A percentile compares a stretch with the other conserved stretches of the same genome.
Evolutionary conservation across 1,140 invertebrate genomes (phyloP).

Genomic region (Harpegnathos saltator): DNA sequence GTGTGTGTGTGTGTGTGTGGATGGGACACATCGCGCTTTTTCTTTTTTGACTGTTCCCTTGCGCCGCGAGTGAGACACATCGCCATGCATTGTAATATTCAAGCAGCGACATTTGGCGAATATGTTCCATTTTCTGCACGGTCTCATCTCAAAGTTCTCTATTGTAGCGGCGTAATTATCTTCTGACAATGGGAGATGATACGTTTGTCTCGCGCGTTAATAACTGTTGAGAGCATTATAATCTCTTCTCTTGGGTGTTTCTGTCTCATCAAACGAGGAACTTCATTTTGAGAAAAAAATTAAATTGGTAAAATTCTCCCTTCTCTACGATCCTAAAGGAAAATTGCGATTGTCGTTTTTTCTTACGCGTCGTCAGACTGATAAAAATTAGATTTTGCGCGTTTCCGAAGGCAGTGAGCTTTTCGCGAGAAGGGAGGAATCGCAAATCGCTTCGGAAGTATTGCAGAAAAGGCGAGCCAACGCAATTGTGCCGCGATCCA

Average conservation of each 20-base stretch:
- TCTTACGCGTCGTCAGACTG: neutral
- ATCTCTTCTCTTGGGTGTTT: neutral
- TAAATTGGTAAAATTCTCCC: too few species aligned
- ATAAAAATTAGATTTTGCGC: neutral
- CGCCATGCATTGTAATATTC: constrained; percentile 61
- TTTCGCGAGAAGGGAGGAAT: neutral
- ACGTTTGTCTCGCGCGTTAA: too few species aligned
- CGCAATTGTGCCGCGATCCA: neutral
- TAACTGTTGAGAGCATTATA: neutral
- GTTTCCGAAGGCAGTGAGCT: neutral
- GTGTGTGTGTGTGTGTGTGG: neutral
- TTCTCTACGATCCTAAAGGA: too few species aligned
- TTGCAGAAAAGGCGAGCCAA: neutral
- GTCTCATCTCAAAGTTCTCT: constrained; percentile 19
- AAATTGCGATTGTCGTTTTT: too few species aligned
- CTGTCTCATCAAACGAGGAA: neutral
- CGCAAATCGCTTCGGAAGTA: neutral
- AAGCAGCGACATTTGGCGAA: constrained; percentile 11
- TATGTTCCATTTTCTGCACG: neutral
- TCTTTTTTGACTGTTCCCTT: constrained; percentile 26
- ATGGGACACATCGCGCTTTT: constrained; percentile 17
- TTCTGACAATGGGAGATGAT: too few species aligned
- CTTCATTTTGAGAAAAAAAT: neutral
- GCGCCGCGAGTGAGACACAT: neutral
- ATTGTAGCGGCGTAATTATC: neutral